Evolutionary conservation across 2,888 invertebrate genomes (phyloP).

Genomic region (Boloria euphrosyne): DNA sequence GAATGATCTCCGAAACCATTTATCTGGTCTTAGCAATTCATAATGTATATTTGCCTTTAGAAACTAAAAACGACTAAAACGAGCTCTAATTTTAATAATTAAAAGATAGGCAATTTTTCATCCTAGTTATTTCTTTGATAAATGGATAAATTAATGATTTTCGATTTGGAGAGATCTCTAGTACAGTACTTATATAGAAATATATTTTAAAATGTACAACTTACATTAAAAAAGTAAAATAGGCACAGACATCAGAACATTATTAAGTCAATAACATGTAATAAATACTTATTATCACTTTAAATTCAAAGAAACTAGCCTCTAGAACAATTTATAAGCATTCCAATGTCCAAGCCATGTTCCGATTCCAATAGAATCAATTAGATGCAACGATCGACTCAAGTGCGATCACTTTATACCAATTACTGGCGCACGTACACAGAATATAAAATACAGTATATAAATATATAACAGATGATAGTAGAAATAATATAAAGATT

Average conservation of each 20-base stretch:
- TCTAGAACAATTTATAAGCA: slow-evolving; percentile 30
- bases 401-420: slow-evolving; percentile 46
- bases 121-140: no score
- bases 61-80: no score
- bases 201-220: no score
- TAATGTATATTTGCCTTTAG: no score
- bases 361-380: slow-evolving; percentile 44
- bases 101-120: no score
- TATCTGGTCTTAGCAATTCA: no score
- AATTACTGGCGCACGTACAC: slow-evolving; percentile 36
- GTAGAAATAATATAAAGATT: background rate
- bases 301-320: slow-evolving; percentile 20
- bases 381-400: slow-evolving; percentile 42
- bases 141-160: no score
- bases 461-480: background rate
- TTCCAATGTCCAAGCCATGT: slow-evolving; percentile 34
- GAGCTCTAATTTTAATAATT: no score
- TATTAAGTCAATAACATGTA: slow-evolving; percentile 17
- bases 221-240: background rate
- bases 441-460: slow-evolving; percentile 15
- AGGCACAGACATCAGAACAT: background rate
- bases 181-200: no score
- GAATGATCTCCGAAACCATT: no score
- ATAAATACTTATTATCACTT: slow-evolving; percentile 19
- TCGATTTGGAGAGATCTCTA: no score